Evolutionary conservation across 2,113 vertebrate genomes (phyloP).

Genomic region (Noctilio leporinus): DNA sequence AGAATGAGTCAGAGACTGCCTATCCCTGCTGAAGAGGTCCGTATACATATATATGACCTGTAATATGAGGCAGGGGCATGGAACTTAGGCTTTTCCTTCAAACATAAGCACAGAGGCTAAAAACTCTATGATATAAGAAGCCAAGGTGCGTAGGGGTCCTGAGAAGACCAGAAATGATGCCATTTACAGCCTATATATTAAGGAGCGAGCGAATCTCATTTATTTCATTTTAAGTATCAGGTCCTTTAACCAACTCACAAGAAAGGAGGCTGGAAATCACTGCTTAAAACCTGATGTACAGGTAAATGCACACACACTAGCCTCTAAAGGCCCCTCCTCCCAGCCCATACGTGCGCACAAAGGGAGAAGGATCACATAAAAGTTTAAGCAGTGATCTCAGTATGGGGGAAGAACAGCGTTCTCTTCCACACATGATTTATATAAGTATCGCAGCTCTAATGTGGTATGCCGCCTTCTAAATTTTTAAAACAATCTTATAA

Average conservation of each 20-base stretch:
- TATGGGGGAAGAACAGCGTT: not conserved
- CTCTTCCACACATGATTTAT: not conserved
- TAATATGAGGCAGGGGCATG: not conserved
- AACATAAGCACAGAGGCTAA: not conserved
- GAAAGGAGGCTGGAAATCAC: not conserved
- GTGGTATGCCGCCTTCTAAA: slow-evolving; percentile 49
- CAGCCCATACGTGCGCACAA: not conserved
- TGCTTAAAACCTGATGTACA: not conserved
- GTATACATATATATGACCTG: not conserved
- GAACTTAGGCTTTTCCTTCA: not conserved
- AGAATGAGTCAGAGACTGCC: not conserved
- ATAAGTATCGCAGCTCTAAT: not conserved
- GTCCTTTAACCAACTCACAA: not conserved
- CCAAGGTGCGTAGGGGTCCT: not conserved
- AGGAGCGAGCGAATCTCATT: not conserved
- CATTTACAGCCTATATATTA: not conserved
- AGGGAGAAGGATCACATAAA: not conserved
- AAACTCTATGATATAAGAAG: not conserved
- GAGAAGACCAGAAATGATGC: not conserved
- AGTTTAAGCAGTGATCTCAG: not conserved
- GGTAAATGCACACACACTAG: not conserved
- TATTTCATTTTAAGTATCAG: not conserved
- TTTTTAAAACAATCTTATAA: slow-evolving; percentile 63
- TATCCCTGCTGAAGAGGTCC: not conserved
- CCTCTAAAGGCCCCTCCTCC: accelerated